Base-by-base conservation (phyloP, 2,888 invertebrate genomes). In the Dynastes hyllus region DNA sequence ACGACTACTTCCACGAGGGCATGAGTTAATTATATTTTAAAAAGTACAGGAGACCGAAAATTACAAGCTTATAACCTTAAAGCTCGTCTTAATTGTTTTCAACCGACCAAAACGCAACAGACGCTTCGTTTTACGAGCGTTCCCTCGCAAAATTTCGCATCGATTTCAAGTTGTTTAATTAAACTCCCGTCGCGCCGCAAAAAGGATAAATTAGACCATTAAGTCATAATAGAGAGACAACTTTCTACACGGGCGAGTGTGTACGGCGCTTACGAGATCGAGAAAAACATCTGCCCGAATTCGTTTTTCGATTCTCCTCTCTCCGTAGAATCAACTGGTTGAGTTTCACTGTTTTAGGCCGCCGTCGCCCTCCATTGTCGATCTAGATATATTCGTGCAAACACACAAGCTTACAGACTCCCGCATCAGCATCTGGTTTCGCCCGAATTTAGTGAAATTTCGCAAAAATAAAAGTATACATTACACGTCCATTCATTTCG, bases 181-280 rank as follows among this genome's bases (percentile, higher is more conserved):
- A 76, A 79, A 70, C 53, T 76, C 51, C 73, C 11, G 73, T 37
- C 51, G 79, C 50, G 66, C 67, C 50, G 55, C 66, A 76, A 76
- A 79, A 78, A 65, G 69, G 32, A 71, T 58, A 67, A 69, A 22
- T 76, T 76, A 69, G 76, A 79, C 69, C 76, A 70, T 76, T 79
- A 79, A 79, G 61, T 58, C 55, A 58, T 63, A 79, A 79, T 79
- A 79, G 78, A 73, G 76, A 78, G 79, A 76, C 67, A 76, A 79
- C 79, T 79, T 79, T 79, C 79, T 79, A 79, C 51, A 63, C 71
- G 22, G 4, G 40, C 22, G 53, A 27, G 27, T 40, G 51, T 27
- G 13, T 13, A 13, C 51, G 29, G 13, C 27, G 40, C 53, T 27
- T 11, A 50, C 51, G 55, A 32, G 32, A 58, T 40, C 73, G 22